Evolutionary conservation across 2,888 invertebrate genomes (phyloP).

Genomic region (Ichneumon xanthorius): DNA sequence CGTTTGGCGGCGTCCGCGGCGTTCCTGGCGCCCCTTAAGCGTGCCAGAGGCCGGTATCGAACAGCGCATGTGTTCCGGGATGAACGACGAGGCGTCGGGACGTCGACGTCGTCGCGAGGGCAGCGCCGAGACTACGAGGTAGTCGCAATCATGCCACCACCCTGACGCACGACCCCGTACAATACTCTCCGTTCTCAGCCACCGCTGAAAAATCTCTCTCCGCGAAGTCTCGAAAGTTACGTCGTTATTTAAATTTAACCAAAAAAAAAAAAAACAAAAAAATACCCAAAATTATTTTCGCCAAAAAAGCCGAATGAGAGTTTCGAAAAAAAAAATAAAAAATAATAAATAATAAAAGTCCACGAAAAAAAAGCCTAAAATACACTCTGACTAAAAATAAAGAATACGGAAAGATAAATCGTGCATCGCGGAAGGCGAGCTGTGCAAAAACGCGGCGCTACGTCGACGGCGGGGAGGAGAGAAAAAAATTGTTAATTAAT

Average conservation of each 20-base stretch:
- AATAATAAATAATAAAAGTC: no score
- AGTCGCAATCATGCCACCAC: constrained; percentile 84
- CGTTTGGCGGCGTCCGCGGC: constrained; percentile 32
- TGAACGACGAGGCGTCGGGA: constrained; percentile 80
- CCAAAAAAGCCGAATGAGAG: neutral
- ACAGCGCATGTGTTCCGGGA: constrained; percentile 78
- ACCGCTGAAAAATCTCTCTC: constrained; percentile 1
- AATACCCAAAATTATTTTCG: neutral
- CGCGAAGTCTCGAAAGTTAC: constrained; percentile 18
- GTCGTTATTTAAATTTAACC: neutral
- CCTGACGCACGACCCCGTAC: constrained; percentile 79
- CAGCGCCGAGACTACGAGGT: constrained; percentile 76
- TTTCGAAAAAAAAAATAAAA: neutral
- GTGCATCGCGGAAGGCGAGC: neutral
- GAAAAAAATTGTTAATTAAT: neutral
- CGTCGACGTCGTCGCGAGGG: constrained; percentile 75
- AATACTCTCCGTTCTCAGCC: constrained; percentile 37
- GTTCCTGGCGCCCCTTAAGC: constrained; percentile 12
- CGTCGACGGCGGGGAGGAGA: neutral
- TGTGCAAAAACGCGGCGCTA: neutral
- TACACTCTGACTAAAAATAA: neutral
- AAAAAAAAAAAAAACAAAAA: neutral
- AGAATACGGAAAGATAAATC: neutral
- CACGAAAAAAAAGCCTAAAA: neutral
- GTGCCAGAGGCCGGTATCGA: constrained; percentile 65